These are phyloP conservation scores for Potamarius usumacintae DNA, from an alignment of 2,113 vertebrate genomes.

Conservation along the genomic window DNA sequence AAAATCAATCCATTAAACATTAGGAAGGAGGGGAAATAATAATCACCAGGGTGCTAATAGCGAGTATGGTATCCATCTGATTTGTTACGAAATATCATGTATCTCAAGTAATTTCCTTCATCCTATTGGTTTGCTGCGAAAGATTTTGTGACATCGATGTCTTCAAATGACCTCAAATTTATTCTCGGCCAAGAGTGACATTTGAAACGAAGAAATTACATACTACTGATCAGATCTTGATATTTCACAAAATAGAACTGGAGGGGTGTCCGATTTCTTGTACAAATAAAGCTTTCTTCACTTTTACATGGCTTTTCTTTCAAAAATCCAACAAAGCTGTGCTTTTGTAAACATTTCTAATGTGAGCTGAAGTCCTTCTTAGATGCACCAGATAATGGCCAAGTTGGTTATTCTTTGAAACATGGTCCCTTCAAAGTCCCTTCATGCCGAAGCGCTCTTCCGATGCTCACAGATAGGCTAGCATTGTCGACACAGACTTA, in stretches of 20 bases:
- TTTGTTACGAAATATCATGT: neutral
- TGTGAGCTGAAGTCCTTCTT: neutral
- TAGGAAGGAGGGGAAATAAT: no score
- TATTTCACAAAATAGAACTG: neutral
- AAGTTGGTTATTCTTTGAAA: neutral
- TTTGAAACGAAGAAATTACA: no score
- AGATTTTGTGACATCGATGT: neutral
- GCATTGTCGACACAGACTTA: neutral
- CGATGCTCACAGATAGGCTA: neutral
- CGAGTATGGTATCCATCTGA: no score
- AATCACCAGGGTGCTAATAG: no score
- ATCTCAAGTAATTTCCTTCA: neutral
- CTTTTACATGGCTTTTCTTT: neutral
- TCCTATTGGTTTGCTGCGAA: neutral
- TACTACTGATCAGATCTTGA: neutral
- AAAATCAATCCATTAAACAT: no score
- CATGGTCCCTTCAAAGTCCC: no score
- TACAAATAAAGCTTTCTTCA: neutral
- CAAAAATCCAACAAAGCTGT: neutral
- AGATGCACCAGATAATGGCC: neutral
- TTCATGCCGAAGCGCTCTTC: no score
- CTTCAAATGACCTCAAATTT: neutral
- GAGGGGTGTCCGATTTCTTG: neutral
- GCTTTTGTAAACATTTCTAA: neutral
- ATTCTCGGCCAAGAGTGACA: no score